A percentile compares a stretch with the other conserved stretches of the same genome.
These are phyloP conservation scores for Oriolus oriolus DNA, from an alignment of 2,113 vertebrate genomes.

Conservation along the genomic window DNA sequence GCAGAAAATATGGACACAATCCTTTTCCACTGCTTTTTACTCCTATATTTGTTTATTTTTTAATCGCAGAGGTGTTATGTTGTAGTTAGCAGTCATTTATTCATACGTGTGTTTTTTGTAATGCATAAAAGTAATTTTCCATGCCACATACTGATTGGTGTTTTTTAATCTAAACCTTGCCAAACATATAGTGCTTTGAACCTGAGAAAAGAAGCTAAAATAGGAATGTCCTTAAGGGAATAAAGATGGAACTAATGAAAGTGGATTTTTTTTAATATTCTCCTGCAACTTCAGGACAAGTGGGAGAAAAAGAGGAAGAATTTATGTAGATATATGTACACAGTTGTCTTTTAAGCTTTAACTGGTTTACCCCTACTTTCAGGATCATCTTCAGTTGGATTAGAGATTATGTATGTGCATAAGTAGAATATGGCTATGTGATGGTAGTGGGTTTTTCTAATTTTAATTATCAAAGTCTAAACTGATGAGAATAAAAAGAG, in stretches of 20 bases:
- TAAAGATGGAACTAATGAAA: not conserved
- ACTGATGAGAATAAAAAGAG: not conserved
- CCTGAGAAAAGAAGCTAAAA: not conserved
- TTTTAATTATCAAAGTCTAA: conserved; percentile 28
- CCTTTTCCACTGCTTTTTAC: not conserved
- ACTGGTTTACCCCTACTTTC: not conserved
- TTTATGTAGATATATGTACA: not conserved
- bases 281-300: not conserved
- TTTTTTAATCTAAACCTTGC: not conserved
- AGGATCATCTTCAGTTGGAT: not conserved
- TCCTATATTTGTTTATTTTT: not conserved
- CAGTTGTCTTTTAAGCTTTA: not conserved
- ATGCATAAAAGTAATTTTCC: not conserved
- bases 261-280: not conserved
- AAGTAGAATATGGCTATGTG: not conserved
- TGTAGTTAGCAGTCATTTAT: not conserved
- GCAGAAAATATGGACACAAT: not conserved
- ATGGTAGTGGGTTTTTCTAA: not conserved
- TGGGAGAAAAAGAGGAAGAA: not conserved
- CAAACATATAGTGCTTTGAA: not conserved
- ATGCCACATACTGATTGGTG: not conserved
- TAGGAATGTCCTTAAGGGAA: not conserved
- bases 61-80: not conserved
- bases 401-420: not conserved
- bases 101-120: not conserved